These are phyloP conservation scores for Pipra filicauda DNA, from an alignment of 2,113 vertebrate genomes.

Conservation along the genomic window DNA sequence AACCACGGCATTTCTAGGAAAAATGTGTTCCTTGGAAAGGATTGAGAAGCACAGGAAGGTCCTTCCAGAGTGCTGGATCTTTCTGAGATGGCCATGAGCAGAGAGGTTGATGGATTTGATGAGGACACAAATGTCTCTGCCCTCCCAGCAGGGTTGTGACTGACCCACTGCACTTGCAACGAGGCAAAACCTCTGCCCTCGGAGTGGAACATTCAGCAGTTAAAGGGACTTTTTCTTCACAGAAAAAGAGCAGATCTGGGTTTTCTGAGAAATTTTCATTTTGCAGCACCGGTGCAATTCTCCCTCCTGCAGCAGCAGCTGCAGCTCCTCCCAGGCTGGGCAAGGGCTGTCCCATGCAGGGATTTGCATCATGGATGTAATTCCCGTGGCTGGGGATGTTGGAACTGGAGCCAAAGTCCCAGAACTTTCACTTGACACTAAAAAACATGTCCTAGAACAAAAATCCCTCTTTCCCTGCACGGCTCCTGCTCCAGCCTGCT, in stretches of 20 bases:
- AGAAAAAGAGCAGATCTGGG: neutral
- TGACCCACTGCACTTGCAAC: fast-evolving
- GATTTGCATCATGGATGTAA: fast-evolving
- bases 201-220: neutral
- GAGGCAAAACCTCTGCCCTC: neutral
- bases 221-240: neutral
- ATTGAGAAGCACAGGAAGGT: neutral
- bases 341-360: fast-evolving
- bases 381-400: neutral
- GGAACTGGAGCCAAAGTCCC: fast-evolving
- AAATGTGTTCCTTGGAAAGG: neutral
- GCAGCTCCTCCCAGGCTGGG: neutral
- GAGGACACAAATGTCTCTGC: neutral
- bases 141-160: fast-evolving
- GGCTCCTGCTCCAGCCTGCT: neutral
- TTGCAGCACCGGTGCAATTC: neutral
- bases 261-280: neutral
- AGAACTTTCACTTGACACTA: neutral
- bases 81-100: neutral
- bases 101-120: neutral
- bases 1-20: neutral
- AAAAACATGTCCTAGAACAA: neutral
- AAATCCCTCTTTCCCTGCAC: neutral
- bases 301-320: neutral
- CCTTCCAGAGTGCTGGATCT: neutral